A percentile compares a stretch with the other conserved stretches of the same genome.
These are phyloP conservation scores for Leucozona laternaria DNA, from an alignment of 2,888 invertebrate species.

Conservation along the genomic window DNA sequence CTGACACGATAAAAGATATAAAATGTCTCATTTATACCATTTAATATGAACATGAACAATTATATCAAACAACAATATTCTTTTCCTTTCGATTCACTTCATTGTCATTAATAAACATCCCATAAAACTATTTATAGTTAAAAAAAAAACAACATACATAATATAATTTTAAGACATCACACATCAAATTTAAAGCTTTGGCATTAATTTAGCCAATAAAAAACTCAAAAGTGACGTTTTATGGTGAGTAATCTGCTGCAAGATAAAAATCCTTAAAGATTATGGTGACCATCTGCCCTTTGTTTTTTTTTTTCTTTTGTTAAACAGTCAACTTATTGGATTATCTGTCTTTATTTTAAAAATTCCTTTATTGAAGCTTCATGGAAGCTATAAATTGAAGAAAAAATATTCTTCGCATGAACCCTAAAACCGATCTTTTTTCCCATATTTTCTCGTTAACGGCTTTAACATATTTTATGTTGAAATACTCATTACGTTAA, in stretches of 20 bases:
- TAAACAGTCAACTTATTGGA: neutral
- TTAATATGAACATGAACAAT: constrained; percentile 7
- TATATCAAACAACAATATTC: neutral
- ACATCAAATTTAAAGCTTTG: constrained; percentile 21
- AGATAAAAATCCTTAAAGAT: neutral
- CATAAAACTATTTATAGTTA: constrained; percentile 42
- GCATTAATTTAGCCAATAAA: constrained; percentile 43
- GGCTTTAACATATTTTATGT: too few relatives aligned
- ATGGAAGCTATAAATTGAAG: too few relatives aligned
- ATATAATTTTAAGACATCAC: constrained; percentile 14
- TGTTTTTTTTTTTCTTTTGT: too few relatives aligned
- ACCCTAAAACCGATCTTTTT: too few relatives aligned
- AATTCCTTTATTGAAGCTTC: too few relatives aligned
- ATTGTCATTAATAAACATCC: constrained; percentile 35
- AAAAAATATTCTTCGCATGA: too few relatives aligned
- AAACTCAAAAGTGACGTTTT: constrained; percentile 5
- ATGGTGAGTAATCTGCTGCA: neutral
- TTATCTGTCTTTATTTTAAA: too few relatives aligned
- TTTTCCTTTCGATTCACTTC: constrained; percentile 7
- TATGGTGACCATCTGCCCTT: neutral
- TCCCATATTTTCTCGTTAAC: too few relatives aligned
- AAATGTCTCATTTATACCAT: constrained; percentile 6
- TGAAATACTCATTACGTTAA: too few relatives aligned
- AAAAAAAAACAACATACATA: neutral
- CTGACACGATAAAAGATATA: constrained; percentile 22